Conservation (phyloP, 2,113 vertebrate species). For the Pyxicephalus adspersus region DNA sequence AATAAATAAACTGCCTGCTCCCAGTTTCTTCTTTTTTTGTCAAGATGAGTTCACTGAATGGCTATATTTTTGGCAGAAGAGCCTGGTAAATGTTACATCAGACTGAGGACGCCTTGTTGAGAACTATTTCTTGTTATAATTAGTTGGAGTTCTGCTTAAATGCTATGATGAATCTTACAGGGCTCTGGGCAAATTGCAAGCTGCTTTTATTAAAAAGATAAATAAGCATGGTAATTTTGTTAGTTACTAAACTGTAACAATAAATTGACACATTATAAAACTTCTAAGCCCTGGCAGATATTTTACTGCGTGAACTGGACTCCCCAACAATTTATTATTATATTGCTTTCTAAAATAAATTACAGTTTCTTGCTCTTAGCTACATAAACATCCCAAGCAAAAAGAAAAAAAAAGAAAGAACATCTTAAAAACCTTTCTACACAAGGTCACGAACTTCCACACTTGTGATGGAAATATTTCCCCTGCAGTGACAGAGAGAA, state of each 20-base stretch:
- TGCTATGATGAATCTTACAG: no score
- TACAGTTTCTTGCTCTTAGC: constrained; percentile 45
- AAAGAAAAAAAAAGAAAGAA: constrained; percentile 24
- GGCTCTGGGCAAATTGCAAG: background rate
- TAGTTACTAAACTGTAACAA: background rate
- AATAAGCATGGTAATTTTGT: background rate
- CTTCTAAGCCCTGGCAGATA: background rate
- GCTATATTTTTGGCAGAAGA: no score
- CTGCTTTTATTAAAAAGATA: background rate
- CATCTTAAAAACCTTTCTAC: constrained; percentile 25
- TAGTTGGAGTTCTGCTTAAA: no score
- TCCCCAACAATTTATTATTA: constrained; percentile 15
- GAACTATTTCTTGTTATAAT: no score
- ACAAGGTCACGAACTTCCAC: constrained; percentile 41
- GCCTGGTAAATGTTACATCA: no score
- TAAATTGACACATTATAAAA: background rate
- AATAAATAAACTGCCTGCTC: no score
- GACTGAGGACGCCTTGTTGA: no score
- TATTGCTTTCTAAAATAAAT: constrained; percentile 44
- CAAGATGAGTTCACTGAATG: no score
- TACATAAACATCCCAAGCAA: constrained; percentile 47
- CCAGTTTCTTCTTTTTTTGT: no score
- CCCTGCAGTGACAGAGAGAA: constrained; percentile 27
- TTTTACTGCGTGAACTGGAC: background rate
- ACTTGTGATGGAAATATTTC: constrained; percentile 40